Evolutionary conservation across 2,888 invertebrate species (phyloP), one percentile per base, ranked within the genome.

Genomic region (Azorinus chamasolen): DNA sequence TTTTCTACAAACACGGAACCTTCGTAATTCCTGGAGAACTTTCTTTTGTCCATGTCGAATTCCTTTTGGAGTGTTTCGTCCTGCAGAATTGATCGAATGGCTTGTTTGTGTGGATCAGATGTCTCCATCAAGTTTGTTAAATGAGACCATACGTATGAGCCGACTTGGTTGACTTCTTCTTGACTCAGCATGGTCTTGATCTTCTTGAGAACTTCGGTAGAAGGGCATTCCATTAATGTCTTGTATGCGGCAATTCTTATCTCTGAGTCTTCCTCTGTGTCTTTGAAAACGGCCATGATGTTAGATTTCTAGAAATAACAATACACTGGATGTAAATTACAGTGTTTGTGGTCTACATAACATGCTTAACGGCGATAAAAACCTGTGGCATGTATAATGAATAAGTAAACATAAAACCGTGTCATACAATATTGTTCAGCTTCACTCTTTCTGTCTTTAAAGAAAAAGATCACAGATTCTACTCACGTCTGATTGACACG

Each of bases 131-230:
- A 93, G 93, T 98, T 98, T 83, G 95, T 96, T 53, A 99, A 94
- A 93, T 98, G 98, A 63, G 97, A 97, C 97, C 97, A 98, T 6
- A 99, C 96, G 93, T 97, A 99, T 4, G 98, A 97, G 16, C 97
- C 97, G 20, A 98, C 97, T 95, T 98, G 98, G 79, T 92, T 91
- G 43, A 87, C 85, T 59, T 88, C 76, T 73, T 92, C 92, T 3
- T 63, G 79, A 58, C 84, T 79, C 41, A 91, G 83, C 0, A 80
- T 66, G 5, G 59, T 66, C 90, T 96, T 96, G 53, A 98, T 95
- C 63, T 95, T 95, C 65, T 95, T 94, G 0, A 98, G 94, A 0
- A 96, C 95, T 48, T 95, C 94, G 82, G 97, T 95, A 84, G 96
- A 95, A 0, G 98, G 97, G 91, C 98, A 99, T 63, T 95, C 95